phyloP scores from a whole-genome alignment of 2,888 invertebrate species.

The Drosophila robusta region DNA sequence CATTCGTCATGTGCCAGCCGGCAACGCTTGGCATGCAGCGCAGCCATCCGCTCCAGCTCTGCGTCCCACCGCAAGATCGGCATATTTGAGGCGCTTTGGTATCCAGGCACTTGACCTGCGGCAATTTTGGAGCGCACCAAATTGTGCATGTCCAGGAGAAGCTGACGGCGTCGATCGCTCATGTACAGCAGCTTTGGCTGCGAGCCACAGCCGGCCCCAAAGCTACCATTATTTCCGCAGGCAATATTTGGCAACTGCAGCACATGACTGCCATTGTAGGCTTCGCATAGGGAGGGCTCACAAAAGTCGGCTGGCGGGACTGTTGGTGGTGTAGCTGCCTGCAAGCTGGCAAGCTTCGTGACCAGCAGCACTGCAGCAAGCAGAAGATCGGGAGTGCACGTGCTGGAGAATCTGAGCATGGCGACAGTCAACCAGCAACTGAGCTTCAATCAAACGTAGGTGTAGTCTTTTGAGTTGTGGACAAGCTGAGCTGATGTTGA shows the following conservation, averaged over 20 bases:
- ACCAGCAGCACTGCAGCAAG: conserved; percentile 51
- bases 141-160: conserved; percentile 83
- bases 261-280: conserved; percentile 81
- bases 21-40: conserved; percentile 81
- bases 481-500: conserved; percentile 12
- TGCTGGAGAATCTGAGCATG: conserved; percentile 53
- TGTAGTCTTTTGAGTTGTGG: conserved; percentile 60
- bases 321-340: not conserved
- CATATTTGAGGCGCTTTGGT: conserved; percentile 80
- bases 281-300: conserved; percentile 71
- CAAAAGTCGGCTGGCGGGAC: conserved; percentile 61
- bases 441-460: conserved; percentile 32
- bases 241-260: conserved; percentile 74
- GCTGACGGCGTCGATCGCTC: conserved; percentile 79
- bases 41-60: conserved; percentile 81
- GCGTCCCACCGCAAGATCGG: conserved; percentile 82
- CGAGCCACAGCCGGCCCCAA: conserved; percentile 67
- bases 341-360: conserved; percentile 3
- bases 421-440: conserved; percentile 47
- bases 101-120: conserved; percentile 76
- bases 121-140: conserved; percentile 82
- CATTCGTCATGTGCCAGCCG: conserved; percentile 82
- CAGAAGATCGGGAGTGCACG: conserved; percentile 29
- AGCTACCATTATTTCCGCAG: conserved; percentile 77
- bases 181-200: conserved; percentile 75